phyloP scores from a whole-genome alignment of 1,140 invertebrate genomes.

The Drosophila oshimai region DNA sequence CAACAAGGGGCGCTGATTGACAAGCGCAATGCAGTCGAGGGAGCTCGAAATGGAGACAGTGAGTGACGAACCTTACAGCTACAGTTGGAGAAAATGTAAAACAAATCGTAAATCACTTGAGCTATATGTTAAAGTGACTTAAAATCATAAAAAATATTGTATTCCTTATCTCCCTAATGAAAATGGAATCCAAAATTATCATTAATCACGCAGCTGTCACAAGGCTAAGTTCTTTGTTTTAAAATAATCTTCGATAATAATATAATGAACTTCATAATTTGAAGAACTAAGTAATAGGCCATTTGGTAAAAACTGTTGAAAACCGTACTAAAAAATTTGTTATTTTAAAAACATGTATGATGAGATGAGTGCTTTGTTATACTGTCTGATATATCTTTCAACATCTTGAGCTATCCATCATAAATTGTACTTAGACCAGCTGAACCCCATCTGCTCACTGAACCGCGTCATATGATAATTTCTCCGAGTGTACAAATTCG shows the following conservation, averaged over 20 bases:
- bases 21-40: conserved; percentile 38
- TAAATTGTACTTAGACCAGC: neutral
- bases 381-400: neutral
- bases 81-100: conserved; percentile 1
- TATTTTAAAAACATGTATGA: too few species aligned
- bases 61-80: conserved; percentile 7
- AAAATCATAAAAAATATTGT: neutral
- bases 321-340: too few species aligned
- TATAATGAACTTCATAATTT: too few species aligned
- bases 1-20: conserved; percentile 73
- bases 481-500: conserved; percentile 25
- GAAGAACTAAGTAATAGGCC: too few species aligned
- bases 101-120: neutral
- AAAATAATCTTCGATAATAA: too few species aligned
- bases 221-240: too few species aligned
- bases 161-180: rapidly evolving
- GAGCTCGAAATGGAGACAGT: conserved; percentile 38
- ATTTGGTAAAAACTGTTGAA: too few species aligned
- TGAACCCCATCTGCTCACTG: conserved; percentile 13
- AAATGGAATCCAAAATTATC: neutral
- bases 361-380: neutral
- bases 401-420: neutral
- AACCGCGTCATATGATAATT: conserved; percentile 29
- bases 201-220: neutral
- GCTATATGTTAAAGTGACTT: neutral